These are phyloP conservation scores for Colletes gigas DNA, from an alignment of 1,140 invertebrate genomes.

Conservation along the genomic window DNA sequence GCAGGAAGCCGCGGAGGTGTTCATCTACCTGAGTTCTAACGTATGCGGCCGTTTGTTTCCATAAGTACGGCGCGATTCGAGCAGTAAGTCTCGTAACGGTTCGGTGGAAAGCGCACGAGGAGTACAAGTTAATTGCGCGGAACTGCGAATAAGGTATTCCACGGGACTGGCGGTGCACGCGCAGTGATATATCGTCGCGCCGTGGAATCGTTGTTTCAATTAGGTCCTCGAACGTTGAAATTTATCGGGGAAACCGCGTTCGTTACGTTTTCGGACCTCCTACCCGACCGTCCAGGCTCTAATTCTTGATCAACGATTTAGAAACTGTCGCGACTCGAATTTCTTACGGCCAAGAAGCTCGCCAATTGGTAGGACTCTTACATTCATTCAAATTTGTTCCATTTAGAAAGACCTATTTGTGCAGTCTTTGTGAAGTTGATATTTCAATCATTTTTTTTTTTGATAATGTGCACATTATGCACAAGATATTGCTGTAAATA, in stretches of 20 bases:
- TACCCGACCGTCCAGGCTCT: neutral
- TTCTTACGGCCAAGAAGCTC: too few relatives aligned
- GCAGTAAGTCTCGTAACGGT: conserved; percentile 47
- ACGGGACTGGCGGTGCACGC: neutral
- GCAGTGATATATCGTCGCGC: conserved; percentile 28
- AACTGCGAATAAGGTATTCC: conserved; percentile 53
- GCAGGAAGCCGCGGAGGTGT: conserved; percentile 36
- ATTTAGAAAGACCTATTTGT: too few relatives aligned
- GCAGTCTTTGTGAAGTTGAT: too few relatives aligned
- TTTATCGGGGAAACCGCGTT: conserved; percentile 25
- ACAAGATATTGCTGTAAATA: too few relatives aligned
- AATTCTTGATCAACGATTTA: conserved; percentile 1
- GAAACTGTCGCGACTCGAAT: neutral
- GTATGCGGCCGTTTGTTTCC: conserved; percentile 49
- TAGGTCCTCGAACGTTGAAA: conserved; percentile 26
- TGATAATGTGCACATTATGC: too few relatives aligned
- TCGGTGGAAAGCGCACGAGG: conserved; percentile 33
- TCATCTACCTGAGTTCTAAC: conserved; percentile 39
- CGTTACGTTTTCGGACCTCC: neutral
- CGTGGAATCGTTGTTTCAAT: conserved; percentile 49
- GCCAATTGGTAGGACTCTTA: too few relatives aligned
- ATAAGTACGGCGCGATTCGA: conserved; percentile 42
- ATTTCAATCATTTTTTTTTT: too few relatives aligned
- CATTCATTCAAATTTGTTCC: too few relatives aligned
- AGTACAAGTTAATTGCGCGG: conserved; percentile 51